Conservation (phyloP, 2,797 vertebrate genomes). For the Hemitrygon akajei region DNA sequence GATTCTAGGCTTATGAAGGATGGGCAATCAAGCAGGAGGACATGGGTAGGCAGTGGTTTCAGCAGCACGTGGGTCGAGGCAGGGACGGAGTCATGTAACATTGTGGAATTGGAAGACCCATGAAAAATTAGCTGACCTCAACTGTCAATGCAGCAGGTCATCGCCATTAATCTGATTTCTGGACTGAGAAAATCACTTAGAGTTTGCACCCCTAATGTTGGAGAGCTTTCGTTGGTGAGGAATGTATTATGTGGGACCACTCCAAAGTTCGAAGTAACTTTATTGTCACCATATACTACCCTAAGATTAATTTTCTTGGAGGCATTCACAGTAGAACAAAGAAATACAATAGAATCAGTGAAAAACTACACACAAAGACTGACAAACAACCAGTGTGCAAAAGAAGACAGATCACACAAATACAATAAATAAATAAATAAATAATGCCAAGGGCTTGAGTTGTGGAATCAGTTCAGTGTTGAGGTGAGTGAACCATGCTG, state of each 20-base stretch:
- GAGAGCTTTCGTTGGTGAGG: neutral
- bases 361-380: too few relatives aligned
- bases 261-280: neutral
- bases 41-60: neutral
- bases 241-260: neutral
- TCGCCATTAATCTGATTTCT: neutral
- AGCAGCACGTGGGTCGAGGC: neutral
- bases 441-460: too few relatives aligned
- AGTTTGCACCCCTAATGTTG: neutral
- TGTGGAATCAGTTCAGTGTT: too few relatives aligned
- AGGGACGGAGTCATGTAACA: neutral
- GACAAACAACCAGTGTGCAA: too few relatives aligned
- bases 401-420: too few relatives aligned
- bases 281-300: too few relatives aligned
- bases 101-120: neutral
- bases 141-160: neutral
- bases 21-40: neutral
- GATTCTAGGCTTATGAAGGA: neutral
- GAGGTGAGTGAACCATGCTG: too few relatives aligned
- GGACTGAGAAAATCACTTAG: neutral
- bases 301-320: too few relatives aligned
- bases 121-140: neutral
- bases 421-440: too few relatives aligned
- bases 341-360: too few relatives aligned
- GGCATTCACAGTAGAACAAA: too few relatives aligned